A percentile compares a stretch with the other conserved stretches of the same genome.
phyloP scores from a whole-genome alignment of 2,888 invertebrate genomes.

The Ametastegia equiseti region DNA sequence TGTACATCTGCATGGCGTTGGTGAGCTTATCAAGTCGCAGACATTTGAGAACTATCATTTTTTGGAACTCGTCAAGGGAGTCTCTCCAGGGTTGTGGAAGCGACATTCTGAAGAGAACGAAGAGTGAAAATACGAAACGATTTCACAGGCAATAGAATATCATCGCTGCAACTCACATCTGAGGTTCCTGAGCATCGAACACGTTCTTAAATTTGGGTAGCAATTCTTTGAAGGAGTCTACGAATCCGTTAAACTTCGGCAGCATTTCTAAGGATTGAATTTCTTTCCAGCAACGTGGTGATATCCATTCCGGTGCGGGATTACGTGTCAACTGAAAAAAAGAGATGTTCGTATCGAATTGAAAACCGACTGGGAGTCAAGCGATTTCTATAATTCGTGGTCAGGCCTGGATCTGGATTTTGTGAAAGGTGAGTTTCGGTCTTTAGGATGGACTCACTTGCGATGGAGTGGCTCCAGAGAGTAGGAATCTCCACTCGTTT shows the following conservation, averaged over 20 bases:
- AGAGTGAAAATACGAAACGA: slow-evolving; percentile 23
- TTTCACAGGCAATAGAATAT: not conserved
- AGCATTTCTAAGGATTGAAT: slow-evolving; percentile 85
- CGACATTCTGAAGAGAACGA: slow-evolving; percentile 77
- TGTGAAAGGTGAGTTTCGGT: slow-evolving; percentile 25
- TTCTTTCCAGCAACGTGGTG: slow-evolving; percentile 88
- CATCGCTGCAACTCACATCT: slow-evolving; percentile 76
- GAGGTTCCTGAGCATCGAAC: slow-evolving; percentile 84
- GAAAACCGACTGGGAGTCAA: not conserved
- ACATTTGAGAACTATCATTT: slow-evolving; percentile 87
- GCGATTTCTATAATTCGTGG: not conserved
- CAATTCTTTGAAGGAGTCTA: slow-evolving; percentile 79
- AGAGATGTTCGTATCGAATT: not conserved
- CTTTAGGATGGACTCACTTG: slow-evolving; percentile 70
- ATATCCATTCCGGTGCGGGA: slow-evolving; percentile 90
- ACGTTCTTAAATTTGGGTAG: slow-evolving; percentile 79
- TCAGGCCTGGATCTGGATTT: not conserved
- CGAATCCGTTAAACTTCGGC: slow-evolving; percentile 81
- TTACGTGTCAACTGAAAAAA: slow-evolving; percentile 75
- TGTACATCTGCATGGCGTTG: slow-evolving; percentile 87
- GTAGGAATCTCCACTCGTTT: slow-evolving; percentile 86
- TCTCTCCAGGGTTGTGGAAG: slow-evolving; percentile 84
- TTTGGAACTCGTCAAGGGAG: slow-evolving; percentile 84
- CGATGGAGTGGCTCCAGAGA: slow-evolving; percentile 84
- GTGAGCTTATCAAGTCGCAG: slow-evolving; percentile 91